Conservation (phyloP, 2,113 vertebrate genomes). For the Sylvietta virens region DNA sequence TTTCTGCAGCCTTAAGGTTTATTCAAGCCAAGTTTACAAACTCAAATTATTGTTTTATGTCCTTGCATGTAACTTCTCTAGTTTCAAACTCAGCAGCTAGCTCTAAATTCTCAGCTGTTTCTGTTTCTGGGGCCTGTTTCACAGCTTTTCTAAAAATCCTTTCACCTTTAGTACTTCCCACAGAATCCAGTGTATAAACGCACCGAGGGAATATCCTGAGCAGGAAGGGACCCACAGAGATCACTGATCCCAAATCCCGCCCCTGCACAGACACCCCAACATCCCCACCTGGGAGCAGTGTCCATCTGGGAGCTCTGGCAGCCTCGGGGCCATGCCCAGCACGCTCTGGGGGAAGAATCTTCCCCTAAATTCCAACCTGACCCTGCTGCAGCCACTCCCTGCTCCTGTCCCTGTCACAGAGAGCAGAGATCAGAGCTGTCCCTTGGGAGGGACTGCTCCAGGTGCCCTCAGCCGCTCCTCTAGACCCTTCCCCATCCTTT, state of each 20-base stretch:
- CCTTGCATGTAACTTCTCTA: too few species aligned
- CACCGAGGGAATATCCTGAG: neutral
- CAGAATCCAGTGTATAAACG: fast-evolving
- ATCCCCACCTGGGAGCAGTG: neutral
- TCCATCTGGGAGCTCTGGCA: neutral
- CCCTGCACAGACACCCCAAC: neutral
- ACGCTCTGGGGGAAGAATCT: neutral
- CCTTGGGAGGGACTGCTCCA: neutral
- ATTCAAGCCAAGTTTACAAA: too few species aligned
- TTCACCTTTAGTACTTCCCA: too few species aligned
- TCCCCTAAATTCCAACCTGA: neutral
- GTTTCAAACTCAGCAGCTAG: too few species aligned
- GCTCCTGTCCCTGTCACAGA: neutral
- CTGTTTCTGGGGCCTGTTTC: too few species aligned
- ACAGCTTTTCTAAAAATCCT: too few species aligned
- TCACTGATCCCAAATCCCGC: neutral
- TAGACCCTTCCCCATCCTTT: neutral
- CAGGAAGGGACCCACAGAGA: neutral
- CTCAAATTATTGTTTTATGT: too few species aligned
- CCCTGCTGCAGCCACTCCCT: neutral
- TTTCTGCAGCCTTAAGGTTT: too few species aligned
- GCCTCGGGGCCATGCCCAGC: neutral
- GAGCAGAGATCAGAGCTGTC: neutral
- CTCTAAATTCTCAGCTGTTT: too few species aligned
- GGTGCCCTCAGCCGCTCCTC: neutral